These are phyloP conservation scores for Daubentonia madagascariensis DNA, from an alignment of 2,113 vertebrate genomes.

Conservation along the genomic window DNA sequence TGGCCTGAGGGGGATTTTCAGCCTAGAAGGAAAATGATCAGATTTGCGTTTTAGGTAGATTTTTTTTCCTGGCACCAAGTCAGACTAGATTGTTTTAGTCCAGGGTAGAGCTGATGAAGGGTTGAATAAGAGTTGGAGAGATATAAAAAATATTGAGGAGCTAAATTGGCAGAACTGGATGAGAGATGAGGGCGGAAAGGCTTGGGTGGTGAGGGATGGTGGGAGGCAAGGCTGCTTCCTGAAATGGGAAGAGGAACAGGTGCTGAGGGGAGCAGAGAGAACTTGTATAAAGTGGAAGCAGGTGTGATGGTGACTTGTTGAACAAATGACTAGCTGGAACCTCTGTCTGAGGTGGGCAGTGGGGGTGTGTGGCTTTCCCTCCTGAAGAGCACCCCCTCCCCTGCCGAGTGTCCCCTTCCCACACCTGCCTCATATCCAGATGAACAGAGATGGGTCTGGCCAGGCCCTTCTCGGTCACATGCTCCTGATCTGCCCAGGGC, in stretches of 20 bases:
- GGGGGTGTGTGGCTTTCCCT: neutral
- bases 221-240: neutral
- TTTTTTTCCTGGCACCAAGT: neutral
- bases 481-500: neutral
- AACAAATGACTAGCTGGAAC: neutral
- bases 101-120: neutral
- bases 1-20: neutral
- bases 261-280: neutral
- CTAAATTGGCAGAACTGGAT: neutral
- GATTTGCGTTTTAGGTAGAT: neutral
- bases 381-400: no score
- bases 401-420: neutral
- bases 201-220: neutral
- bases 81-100: neutral
- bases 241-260: neutral
- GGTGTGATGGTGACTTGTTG: neutral
- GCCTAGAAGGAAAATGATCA: neutral
- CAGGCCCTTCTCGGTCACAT: neutral
- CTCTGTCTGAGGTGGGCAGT: neutral
- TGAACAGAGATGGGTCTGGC: no score
- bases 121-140: neutral
- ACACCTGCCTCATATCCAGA: rapidly evolving
- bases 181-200: neutral
- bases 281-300: neutral
- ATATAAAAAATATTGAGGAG: neutral